These are phyloP conservation scores for Anolis carolinensis DNA, from an alignment of 2,113 vertebrate genomes.

Conservation along the genomic window DNA sequence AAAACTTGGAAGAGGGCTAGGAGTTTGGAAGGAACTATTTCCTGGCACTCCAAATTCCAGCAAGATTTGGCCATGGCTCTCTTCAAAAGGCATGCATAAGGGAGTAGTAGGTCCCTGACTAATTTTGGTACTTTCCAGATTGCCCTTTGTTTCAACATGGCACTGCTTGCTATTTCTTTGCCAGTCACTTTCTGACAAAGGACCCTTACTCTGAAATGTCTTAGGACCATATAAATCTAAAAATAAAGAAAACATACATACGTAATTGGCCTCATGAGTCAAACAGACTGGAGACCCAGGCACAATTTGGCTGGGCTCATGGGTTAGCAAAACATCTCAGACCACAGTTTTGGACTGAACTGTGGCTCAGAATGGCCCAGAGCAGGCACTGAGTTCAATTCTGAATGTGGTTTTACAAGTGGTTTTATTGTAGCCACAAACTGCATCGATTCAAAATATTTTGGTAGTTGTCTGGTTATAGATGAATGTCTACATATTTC, in stretches of 20 bases:
- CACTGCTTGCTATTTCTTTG: accelerated
- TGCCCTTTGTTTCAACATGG: background rate
- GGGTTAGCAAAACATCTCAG: background rate
- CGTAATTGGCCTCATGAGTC: background rate
- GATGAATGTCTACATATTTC: background rate
- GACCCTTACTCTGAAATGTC: background rate
- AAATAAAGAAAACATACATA: background rate
- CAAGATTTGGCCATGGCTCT: background rate
- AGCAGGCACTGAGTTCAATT: background rate
- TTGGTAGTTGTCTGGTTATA: background rate
- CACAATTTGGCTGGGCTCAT: background rate
- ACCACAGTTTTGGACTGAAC: background rate
- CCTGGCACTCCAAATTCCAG: slow-evolving; percentile 12
- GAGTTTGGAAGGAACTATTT: slow-evolving; percentile 25
- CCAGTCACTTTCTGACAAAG: background rate
- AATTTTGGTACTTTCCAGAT: background rate
- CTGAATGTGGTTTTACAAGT: slow-evolving; percentile 14
- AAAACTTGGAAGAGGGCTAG: background rate
- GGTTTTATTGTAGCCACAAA: slow-evolving; percentile 2
- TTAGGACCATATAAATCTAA: background rate
- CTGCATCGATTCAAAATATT: background rate
- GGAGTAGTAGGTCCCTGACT: background rate
- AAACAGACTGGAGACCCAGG: background rate
- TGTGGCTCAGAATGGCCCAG: background rate
- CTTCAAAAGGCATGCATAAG: background rate